These are phyloP conservation scores for Pseudopleuronectes americanus DNA, from an alignment of 2,797 vertebrate genomes.

Conservation along the genomic window DNA sequence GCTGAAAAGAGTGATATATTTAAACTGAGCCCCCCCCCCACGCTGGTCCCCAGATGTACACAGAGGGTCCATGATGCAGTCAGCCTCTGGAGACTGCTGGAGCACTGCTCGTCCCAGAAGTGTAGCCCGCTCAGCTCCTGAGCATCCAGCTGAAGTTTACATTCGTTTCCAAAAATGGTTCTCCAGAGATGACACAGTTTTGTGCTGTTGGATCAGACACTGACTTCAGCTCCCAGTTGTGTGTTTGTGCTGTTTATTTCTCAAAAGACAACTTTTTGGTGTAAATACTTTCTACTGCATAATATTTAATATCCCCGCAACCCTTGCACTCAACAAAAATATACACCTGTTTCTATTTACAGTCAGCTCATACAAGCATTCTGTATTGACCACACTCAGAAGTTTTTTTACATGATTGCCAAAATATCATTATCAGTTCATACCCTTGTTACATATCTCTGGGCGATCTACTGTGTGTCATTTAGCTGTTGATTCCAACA, in stretches of 20 bases:
- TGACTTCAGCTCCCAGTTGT: constrained; percentile 26
- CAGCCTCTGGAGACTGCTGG: constrained; percentile 31
- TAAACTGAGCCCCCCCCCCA: constrained; percentile 10
- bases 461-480: not conserved
- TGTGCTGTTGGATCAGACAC: constrained; percentile 35
- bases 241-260: constrained; percentile 34
- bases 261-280: not conserved
- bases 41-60: constrained; percentile 37
- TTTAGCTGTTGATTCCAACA: not conserved
- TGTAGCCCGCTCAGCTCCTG: constrained; percentile 46
- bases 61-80: not conserved
- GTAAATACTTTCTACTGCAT: not conserved
- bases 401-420: no score
- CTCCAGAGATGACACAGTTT: constrained; percentile 46
- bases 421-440: no score
- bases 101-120: constrained; percentile 45
- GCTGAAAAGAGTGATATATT: constrained; percentile 38
- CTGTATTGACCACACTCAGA: no score
- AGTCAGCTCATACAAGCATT: no score
- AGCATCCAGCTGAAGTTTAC: constrained; percentile 43
- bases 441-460: no score
- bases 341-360: no score
- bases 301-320: not conserved
- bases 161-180: constrained; percentile 55
- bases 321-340: no score